Conservation (phyloP, 2,797 vertebrate species). For the Ptychadena robeensis region DNA sequence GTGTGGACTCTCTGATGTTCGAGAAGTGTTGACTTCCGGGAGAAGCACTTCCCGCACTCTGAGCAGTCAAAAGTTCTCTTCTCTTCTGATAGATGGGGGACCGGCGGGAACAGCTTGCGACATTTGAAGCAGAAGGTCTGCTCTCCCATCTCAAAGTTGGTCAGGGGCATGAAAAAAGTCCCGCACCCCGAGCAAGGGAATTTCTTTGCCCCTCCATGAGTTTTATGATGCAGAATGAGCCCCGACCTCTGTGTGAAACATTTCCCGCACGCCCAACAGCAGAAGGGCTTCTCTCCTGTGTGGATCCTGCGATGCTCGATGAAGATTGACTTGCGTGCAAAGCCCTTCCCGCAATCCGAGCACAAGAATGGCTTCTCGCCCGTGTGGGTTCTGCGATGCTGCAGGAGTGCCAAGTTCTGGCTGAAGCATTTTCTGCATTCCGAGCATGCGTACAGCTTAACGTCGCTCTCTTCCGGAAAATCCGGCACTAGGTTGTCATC, state of each 20-base stretch:
- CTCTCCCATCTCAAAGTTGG: background rate
- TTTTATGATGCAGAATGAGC: background rate
- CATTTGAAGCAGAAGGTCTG: background rate
- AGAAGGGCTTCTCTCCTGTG: conserved; percentile 3
- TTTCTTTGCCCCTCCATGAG: background rate
- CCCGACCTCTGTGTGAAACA: background rate
- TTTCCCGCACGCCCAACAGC: conserved; percentile 1
- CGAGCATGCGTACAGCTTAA: background rate
- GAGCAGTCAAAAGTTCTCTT: background rate
- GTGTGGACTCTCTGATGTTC: conserved; percentile 39
- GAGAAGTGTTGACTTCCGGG: background rate
- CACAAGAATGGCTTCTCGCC: conserved; percentile 60
- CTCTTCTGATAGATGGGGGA: background rate
- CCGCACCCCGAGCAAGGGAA: background rate
- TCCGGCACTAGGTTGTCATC: background rate
- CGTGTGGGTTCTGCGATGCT: background rate
- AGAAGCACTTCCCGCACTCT: background rate
- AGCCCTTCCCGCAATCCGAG: conserved; percentile 50
- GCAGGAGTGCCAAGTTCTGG: background rate
- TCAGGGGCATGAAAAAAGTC: background rate
- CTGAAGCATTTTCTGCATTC: conserved; percentile 4
- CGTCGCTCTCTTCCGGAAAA: background rate
- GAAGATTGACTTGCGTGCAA: background rate
- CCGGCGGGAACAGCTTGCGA: background rate
- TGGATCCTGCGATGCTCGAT: background rate